Evolutionary conservation across 1,140 invertebrate genomes (phyloP).

Genomic region (Bilobella aurantiaca): DNA sequence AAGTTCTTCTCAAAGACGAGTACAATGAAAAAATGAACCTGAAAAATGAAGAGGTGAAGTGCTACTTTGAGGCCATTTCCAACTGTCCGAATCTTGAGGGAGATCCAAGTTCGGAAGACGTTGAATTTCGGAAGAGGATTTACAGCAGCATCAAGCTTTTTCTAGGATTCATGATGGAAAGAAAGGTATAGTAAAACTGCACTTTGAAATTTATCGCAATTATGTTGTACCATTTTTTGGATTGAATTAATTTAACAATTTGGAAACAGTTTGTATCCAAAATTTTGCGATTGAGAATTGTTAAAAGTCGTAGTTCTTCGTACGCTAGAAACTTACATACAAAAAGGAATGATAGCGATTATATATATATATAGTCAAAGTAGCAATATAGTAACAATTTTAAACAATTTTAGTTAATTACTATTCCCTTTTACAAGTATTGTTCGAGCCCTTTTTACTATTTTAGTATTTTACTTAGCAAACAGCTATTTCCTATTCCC

Average conservation of each 20-base stretch:
- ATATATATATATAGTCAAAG: neutral
- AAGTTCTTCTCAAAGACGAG: neutral
- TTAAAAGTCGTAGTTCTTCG: no score
- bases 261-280: no score
- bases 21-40: neutral
- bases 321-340: no score
- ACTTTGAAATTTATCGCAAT: no score
- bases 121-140: neutral
- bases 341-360: no score
- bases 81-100: neutral
- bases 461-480: neutral
- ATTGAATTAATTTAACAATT: no score
- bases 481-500: neutral
- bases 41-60: neutral
- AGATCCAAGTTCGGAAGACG: neutral
- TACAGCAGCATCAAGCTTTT: neutral
- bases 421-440: no score
- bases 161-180: neutral
- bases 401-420: no score
- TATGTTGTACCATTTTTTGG: no score
- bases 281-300: no score
- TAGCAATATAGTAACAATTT: neutral
- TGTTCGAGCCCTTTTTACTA: no score
- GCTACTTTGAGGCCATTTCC: neutral
- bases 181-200: neutral